These are phyloP conservation scores for Drosophila fuyamai DNA, from an alignment of 1,140 invertebrate species.

Conservation along the genomic window DNA sequence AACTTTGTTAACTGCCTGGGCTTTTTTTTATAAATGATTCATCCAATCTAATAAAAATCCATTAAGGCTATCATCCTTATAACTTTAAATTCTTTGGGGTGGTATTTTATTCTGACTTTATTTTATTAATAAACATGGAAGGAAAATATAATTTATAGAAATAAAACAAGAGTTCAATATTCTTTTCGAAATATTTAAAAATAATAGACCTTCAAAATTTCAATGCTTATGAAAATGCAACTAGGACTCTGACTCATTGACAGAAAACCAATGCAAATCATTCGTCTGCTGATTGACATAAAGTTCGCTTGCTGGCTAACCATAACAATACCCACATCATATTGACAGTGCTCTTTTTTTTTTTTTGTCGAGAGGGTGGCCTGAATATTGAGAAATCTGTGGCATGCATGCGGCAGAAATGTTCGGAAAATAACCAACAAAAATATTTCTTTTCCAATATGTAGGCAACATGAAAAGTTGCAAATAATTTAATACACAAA, in stretches of 20 bases:
- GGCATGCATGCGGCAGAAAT: conserved; percentile 52
- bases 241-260: conserved; percentile 29
- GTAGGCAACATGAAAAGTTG: conserved; percentile 40
- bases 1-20: background rate
- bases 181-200: background rate
- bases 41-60: too few relatives aligned
- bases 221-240: conserved; percentile 47
- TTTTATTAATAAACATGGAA: too few relatives aligned
- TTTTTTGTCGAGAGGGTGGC: background rate
- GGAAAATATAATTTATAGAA: background rate
- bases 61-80: too few relatives aligned
- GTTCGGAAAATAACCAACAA: conserved; percentile 32
- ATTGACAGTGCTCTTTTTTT: conserved; percentile 56
- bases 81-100: too few relatives aligned
- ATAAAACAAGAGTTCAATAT: background rate
- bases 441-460: conserved; percentile 10
- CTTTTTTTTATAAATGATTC: background rate
- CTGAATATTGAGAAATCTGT: conserved; percentile 6
- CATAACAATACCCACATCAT: conserved; percentile 53
- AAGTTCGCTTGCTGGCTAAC: conserved; percentile 39
- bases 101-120: too few relatives aligned
- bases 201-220: conserved; percentile 41
- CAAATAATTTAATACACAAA: conserved; percentile 52
- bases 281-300: conserved; percentile 52
- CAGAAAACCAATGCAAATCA: conserved; percentile 47